Percentiles rank a stretch among this genome's conserved stretches.
These are phyloP conservation scores for Rhopilema esculentum DNA, from an alignment of 30 jellyfish, hydroid and myxozoan genomes.

Conservation along the genomic window DNA sequence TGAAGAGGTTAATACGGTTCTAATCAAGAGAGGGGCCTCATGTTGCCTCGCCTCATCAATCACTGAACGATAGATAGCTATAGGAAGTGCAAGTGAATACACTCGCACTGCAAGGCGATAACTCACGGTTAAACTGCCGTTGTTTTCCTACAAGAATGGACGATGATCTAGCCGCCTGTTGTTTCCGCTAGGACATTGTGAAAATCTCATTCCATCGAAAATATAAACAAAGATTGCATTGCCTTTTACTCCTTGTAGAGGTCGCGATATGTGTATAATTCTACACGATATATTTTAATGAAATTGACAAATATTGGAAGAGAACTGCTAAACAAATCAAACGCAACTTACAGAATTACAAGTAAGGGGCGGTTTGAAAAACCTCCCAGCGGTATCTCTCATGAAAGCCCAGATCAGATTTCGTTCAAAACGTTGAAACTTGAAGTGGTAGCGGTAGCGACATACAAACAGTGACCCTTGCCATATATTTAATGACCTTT, in stretches of 20 bases:
- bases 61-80: no score
- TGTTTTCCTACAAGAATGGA: no score
- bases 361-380: neutral
- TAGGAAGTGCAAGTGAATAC: no score
- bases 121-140: no score
- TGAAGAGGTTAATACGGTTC: no score
- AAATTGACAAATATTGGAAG: neutral
- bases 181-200: no score
- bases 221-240: neutral
- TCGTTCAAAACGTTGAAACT: neutral
- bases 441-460: neutral
- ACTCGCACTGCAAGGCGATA: no score
- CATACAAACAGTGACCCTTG: neutral
- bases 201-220: no score
- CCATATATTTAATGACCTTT: neutral
- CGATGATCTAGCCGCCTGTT: no score
- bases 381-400: slow-evolving; percentile 1
- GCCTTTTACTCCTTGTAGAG: neutral
- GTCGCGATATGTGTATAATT: neutral
- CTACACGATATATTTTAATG: neutral
- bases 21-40: no score
- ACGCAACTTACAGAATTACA: neutral
- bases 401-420: slow-evolving; percentile 33
- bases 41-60: no score
- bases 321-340: neutral